Conservation (phyloP, 2,113 vertebrate genomes). For the Apodemus speciosus region DNA sequence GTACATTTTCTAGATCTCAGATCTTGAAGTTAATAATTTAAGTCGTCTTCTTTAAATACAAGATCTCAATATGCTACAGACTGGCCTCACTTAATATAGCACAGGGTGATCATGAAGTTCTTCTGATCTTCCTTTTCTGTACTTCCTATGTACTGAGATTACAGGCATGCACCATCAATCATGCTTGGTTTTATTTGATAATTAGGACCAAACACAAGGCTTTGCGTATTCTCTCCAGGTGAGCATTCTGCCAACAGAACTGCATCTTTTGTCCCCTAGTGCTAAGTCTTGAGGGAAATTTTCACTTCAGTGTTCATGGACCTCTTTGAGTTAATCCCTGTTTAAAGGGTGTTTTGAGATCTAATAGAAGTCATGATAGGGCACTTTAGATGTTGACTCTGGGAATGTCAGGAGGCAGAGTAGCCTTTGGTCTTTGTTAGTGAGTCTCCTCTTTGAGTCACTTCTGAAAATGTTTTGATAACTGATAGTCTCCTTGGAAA, state of each 20-base stretch:
- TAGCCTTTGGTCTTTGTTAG: neutral
- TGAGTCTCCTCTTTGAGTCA: slow-evolving; percentile 1
- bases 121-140: neutral
- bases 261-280: neutral
- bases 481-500: neutral
- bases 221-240: neutral
- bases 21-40: neutral
- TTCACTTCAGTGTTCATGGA: neutral
- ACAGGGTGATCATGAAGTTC: neutral
- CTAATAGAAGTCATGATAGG: neutral
- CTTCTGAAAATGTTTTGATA: neutral
- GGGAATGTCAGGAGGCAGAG: neutral
- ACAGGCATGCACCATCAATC: neutral
- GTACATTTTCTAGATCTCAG: neutral
- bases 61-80: neutral
- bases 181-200: neutral
- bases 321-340: neutral
- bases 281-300: neutral
- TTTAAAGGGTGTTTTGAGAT: neutral
- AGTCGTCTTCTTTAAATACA: neutral
- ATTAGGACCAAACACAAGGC: neutral
- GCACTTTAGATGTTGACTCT: neutral
- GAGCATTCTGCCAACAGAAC: neutral
- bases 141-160: too few relatives aligned
- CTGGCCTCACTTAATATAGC: neutral